A percentile compares a stretch with the other conserved stretches of the same genome.
Conservation (phyloP, 2,113 vertebrate genomes). For the Isichthys henryi region DNA sequence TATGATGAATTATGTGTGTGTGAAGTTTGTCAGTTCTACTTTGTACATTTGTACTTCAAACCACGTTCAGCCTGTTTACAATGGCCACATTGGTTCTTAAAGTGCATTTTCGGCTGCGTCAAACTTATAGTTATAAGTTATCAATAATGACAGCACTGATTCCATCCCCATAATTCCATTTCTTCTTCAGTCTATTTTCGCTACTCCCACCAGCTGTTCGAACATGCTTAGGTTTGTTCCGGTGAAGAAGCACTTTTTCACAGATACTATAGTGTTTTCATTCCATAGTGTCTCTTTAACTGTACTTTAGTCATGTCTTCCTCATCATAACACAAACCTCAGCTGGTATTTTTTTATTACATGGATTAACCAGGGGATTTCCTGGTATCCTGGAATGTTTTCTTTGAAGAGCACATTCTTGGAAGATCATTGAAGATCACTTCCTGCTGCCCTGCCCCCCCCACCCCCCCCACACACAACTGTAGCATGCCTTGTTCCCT, state of each 20-base stretch:
- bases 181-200: background rate
- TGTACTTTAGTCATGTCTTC: background rate
- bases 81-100: no score
- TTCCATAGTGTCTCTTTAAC: background rate
- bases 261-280: background rate
- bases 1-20: no score
- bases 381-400: background rate
- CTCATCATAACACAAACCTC: background rate
- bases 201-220: background rate
- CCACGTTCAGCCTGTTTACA: no score
- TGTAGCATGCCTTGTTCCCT: slow-evolving; percentile 21
- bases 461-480: background rate
- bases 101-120: no score
- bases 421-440: background rate
- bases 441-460: background rate
- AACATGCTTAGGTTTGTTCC: background rate
- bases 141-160: background rate
- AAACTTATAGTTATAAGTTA: no score
- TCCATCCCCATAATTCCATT: background rate
- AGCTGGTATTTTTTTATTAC: background rate
- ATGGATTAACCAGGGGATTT: background rate
- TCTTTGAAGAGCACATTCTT: background rate
- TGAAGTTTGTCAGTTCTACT: no score
- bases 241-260: background rate
- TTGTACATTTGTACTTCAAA: no score